Evolutionary conservation across 2,797 vertebrate genomes (phyloP), one percentile per base, ranked within the genome.

Genomic region (Bufotes viridis): DNA sequence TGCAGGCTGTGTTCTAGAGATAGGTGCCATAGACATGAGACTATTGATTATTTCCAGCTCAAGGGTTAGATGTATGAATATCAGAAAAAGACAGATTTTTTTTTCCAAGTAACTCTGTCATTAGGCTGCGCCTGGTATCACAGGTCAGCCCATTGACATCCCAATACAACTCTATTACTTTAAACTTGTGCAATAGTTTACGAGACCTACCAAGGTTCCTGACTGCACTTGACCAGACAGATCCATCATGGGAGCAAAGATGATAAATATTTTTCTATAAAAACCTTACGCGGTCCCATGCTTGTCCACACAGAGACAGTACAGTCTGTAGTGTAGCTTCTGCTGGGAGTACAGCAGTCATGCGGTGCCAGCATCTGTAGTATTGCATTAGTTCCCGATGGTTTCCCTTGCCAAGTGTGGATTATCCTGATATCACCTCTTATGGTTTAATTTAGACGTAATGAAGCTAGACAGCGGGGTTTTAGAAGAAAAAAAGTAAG

Each of bases 401-500:
- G 75, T 78, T 34, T 69, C 14, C 34, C 29, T 74, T 74, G 70
- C 70, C 70, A 74, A 74, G 70, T 74, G 70, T 74, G 70, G 70
- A 74, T 74, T 78, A 78, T 78, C 75, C 75, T 78, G 75, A 78
- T 78, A 78, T 78, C 75, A 78, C 75, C 75, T 78, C 75, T 24
- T 53, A 55, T 78, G 75, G 75, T 78, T 78, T 78, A 55, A 55
- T 78, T 78, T 51, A 78, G 49, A 78, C 26, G 22, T 78, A 78
- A 78, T 53, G 20, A 24, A 53, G 49, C 22, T 55, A 51, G 75
- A 78, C 75, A 78, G 75, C 75, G 13, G 75, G 49, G 70, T 49
- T 74, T 22, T 22, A 74, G 9, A 29, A n/a, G 42, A 75, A 51
- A n/a, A 24, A 53, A 55, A 5, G 55, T 24, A n/a, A 42, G 42